Conservation (phyloP, 2,113 vertebrate species). For the Myotis brandtii region DNA sequence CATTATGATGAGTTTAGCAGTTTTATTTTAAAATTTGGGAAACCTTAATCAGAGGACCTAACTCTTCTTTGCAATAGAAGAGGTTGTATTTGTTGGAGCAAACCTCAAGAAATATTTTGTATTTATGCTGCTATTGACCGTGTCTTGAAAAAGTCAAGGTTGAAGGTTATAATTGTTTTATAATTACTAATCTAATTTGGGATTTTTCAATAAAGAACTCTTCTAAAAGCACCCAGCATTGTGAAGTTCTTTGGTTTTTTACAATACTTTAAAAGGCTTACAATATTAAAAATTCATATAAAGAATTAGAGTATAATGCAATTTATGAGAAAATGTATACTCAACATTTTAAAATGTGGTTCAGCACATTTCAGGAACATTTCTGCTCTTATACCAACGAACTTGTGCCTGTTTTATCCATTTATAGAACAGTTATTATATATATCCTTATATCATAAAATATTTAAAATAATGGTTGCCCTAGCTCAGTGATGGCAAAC, state of each 20-base stretch:
- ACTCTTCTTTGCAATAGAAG: neutral
- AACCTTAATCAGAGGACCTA: neutral
- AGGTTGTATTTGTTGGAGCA: neutral
- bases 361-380: neutral
- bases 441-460: neutral
- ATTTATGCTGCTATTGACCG: neutral
- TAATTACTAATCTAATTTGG: slow-evolving; percentile 15
- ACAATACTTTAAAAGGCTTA: neutral
- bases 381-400: neutral
- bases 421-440: neutral
- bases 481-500: too few species aligned
- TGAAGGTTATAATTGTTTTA: neutral
- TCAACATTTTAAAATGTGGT: neutral
- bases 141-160: neutral
- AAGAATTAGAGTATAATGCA: neutral
- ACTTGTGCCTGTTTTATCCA: neutral
- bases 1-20: neutral
- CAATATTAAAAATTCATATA: slow-evolving; percentile 10
- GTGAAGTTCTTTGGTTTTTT: neutral
- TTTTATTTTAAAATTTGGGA: slow-evolving; percentile 11
- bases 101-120: neutral
- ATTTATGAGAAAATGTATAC: neutral
- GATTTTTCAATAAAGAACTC: neutral
- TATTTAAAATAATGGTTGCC: neutral
- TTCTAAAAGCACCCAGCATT: neutral